A percentile compares a stretch with the other conserved stretches of the same genome.
phyloP scores from a whole-genome alignment of 2,113 vertebrate species.

The Ifrita kowaldi region DNA sequence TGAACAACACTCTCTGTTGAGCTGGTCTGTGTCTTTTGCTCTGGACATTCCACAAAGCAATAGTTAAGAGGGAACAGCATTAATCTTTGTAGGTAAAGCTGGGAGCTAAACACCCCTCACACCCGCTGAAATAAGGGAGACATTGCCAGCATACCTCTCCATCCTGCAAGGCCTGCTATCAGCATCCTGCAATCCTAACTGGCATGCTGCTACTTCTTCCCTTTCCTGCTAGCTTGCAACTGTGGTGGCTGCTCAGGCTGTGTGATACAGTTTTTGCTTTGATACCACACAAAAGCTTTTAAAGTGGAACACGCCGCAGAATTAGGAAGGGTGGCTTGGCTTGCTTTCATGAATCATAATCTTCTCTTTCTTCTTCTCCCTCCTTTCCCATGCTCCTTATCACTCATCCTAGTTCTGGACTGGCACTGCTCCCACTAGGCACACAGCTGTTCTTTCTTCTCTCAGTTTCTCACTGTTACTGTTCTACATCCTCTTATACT shows the following conservation, averaged over 20 bases:
- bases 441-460: neutral
- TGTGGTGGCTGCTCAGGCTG: neutral
- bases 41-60: neutral
- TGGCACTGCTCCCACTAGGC: neutral
- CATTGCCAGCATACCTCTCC: neutral
- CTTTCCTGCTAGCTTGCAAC: neutral
- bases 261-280: neutral
- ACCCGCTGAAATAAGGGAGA: neutral
- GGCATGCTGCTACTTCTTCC: neutral
- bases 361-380: neutral
- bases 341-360: neutral
- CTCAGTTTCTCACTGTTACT: neutral
- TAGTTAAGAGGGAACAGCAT: neutral
- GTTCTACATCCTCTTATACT: neutral
- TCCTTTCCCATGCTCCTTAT: neutral
- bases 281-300: neutral
- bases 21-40: neutral
- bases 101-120: neutral
- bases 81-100: neutral
- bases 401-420: neutral
- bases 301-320: neutral
- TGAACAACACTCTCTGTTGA: neutral
- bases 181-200: neutral
- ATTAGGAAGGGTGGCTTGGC: neutral
- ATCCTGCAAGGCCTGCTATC: neutral